Conservation (phyloP, 2,797 vertebrate species). For the Moxostoma hubbsi region DNA sequence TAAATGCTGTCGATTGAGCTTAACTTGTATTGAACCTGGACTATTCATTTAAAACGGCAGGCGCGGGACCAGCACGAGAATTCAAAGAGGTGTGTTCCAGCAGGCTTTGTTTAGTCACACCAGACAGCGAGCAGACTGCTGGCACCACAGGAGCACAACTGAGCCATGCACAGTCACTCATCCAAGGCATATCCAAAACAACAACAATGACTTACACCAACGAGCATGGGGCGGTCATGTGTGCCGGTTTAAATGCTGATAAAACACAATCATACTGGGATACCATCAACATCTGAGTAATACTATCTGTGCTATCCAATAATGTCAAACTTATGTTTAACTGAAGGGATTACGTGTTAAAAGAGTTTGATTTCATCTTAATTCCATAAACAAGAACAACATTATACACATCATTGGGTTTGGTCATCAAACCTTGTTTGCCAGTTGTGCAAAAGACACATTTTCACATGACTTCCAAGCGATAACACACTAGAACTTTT, state of each 20-base stretch:
- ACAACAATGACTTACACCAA: neutral
- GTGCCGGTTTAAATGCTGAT: conserved; percentile 3
- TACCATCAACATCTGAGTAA: neutral
- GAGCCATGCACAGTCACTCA: neutral
- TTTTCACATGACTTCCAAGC: no score
- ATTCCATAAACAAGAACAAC: no score
- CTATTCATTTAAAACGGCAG: neutral
- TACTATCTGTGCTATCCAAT: neutral
- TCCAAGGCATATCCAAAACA: conserved; percentile 1
- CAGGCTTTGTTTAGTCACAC: conserved; percentile 28
- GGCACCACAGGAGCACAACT: conserved; percentile 15
- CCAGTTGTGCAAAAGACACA: no score
- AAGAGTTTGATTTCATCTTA: neutral
- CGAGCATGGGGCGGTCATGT: neutral
- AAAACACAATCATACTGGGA: neutral
- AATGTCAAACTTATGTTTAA: neutral
- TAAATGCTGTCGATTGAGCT: no score
- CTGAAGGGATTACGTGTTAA: neutral
- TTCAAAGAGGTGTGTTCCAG: conserved; percentile 6
- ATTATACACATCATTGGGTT: no score
- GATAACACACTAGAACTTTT: no score
- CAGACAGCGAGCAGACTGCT: conserved; percentile 29
- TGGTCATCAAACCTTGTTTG: no score
- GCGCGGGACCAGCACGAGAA: neutral
- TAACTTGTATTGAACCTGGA: no score